Percentiles rank a stretch among this genome's conserved stretches.
Conservation (phyloP, 2,888 invertebrate genomes). For the Pammene aurita region DNA sequence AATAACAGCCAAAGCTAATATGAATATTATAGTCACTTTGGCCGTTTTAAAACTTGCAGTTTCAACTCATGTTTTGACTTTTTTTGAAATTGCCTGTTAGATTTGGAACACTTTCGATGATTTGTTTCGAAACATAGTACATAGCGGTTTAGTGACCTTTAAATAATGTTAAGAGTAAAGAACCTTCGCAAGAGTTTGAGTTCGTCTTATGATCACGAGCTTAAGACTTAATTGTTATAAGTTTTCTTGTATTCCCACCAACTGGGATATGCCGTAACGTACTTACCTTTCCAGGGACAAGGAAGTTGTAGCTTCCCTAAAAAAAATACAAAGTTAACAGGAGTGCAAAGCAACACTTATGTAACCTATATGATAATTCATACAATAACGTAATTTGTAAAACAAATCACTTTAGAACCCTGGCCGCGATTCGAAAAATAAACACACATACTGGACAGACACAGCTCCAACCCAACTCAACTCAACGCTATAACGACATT, state of each 20-base stretch:
- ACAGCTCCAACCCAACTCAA: too few relatives aligned
- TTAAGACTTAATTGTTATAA: too few relatives aligned
- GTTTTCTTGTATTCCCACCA: too few relatives aligned
- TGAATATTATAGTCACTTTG: neutral
- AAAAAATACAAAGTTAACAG: neutral
- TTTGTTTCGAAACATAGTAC: slow-evolving; percentile 48
- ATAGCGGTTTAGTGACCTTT: slow-evolving; percentile 5
- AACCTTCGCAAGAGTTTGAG: neutral
- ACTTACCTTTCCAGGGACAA: neutral
- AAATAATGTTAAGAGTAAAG: neutral
- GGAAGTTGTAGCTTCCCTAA: neutral
- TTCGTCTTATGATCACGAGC: neutral
- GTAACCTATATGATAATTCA: slow-evolving; percentile 1
- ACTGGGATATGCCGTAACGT: too few relatives aligned
- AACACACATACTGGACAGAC: too few relatives aligned
- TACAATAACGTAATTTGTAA: neutral
- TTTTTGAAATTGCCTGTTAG: slow-evolving; percentile 40
- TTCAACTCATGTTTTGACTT: neutral
- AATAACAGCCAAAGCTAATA: neutral
- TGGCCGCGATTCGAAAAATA: too few relatives aligned
- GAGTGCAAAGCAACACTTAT: neutral
- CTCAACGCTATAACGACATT: too few relatives aligned
- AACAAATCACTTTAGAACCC: neutral
- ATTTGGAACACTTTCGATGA: slow-evolving; percentile 45
- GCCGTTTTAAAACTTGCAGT: neutral